Base-by-base conservation (phyloP, 2,113 vertebrate species). In the Haemorhous mexicanus region DNA sequence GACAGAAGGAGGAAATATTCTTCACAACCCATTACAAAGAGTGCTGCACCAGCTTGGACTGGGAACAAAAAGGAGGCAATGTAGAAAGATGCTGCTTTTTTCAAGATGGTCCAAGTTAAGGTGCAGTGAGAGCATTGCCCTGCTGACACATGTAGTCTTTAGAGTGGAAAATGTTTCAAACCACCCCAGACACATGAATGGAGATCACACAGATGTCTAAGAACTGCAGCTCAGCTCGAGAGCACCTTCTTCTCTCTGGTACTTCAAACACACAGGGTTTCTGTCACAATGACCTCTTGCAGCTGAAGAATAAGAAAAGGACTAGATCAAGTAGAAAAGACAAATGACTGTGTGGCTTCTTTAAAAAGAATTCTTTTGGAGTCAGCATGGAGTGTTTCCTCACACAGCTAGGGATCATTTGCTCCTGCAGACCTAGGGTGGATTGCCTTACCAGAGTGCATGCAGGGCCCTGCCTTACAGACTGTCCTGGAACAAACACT, bases 1-100 rank as follows among this genome's bases (percentile, higher is more conserved):
- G 35, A 61, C 16, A 70, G 21, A 35, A 56, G 33, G 15, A 94
- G 6, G 23, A 89, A 73, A 41, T 33, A 44, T 10, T 77, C 21
- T 32, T 68, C 72, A 52, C 30, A 72, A 26, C 22, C 49, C 44
- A 24, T 32, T 10, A 59, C 30, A 59, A 67, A 76, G 33, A 17
- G 27, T 0, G 0, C 18, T 6, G 8, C 56, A 47, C 7, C 43
- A 72, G 22, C 49, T 58, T 10, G 5, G 52, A 62, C 24, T 33
- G 5, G 22, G 26, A 94, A 64, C 11, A 16, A 39, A 66, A 89
- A 53, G 27, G 20, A 63, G 37, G 27, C 37, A 68, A 52, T 13
- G 56, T 3, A 69, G 62, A 67, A 76, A 37, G 41, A 37, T 26
- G 9, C 12, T 44, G 5, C 0, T 33, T 50, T 86, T 82, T 63